These are phyloP conservation scores for Drosophila arawakana DNA, from an alignment of 1,140 invertebrate genomes.

Conservation along the genomic window DNA sequence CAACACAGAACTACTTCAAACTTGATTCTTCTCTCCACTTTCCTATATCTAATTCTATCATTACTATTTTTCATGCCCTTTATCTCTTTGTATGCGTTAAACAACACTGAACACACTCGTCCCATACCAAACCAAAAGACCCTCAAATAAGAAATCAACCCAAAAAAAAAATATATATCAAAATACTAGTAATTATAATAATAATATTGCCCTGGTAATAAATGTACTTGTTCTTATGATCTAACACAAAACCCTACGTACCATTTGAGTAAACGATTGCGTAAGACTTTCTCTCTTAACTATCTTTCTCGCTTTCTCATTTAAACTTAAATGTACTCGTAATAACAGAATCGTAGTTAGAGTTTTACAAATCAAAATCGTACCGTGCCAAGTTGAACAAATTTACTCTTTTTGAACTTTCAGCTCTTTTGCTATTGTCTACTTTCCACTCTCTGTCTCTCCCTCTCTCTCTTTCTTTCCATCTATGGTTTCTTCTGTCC, in stretches of 20 bases:
- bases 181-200: not conserved
- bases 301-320: slow-evolving; percentile 15
- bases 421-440: slow-evolving; percentile 14
- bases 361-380: slow-evolving; percentile 12
- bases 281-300: slow-evolving; percentile 35
- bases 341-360: slow-evolving; percentile 23
- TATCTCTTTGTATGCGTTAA: not conserved
- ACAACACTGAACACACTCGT: slow-evolving; percentile 5
- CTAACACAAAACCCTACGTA: slow-evolving; percentile 23
- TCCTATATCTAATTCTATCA: not conserved
- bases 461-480: slow-evolving; percentile 7
- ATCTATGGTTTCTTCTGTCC: slow-evolving; percentile 1
- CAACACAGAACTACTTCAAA: not conserved
- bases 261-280: slow-evolving; percentile 47
- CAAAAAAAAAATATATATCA: slow-evolving; percentile 1
- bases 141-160: slow-evolving; percentile 6
- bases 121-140: slow-evolving; percentile 9
- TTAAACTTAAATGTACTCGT: slow-evolving; percentile 16
- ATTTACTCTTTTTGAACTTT: slow-evolving; percentile 14
- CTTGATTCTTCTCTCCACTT: not conserved
- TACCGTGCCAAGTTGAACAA: slow-evolving; percentile 15
- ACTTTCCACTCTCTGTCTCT: slow-evolving; percentile 4
- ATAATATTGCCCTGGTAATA: slow-evolving; percentile 33
- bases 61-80: not conserved
- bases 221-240: slow-evolving; percentile 39